Evolutionary conservation across 2,888 invertebrate genomes (phyloP), one percentile per base, ranked within the genome.

Genomic region (Neria commutata): DNA sequence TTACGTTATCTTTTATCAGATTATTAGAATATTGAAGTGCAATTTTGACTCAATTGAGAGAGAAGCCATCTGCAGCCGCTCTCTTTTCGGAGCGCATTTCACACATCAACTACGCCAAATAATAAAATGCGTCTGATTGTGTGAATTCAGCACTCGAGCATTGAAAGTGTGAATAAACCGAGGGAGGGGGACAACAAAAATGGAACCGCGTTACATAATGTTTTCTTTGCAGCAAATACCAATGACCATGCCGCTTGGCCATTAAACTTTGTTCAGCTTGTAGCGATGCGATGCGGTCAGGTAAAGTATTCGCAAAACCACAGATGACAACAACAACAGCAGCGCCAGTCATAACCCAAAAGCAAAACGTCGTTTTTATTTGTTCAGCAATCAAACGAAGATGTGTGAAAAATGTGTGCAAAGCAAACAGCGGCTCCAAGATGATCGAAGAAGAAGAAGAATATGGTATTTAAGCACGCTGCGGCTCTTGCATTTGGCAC

Each of bases 201-300:
- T 6, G 29, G 29, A 29, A 29, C 11, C 6, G 29, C 11, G 21
- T 54, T 54, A 34, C 33, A 34, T n/a, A 54, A 29, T 47, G 21
- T 54, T 47, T 55, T 33, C 16, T 48, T 49, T 49, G 29, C 49
- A 29, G 24, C 47, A 47, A 47, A 47, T 42, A 54, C 25, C 55
- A 56, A 55, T 56, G 64, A 49, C 60, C 60, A 58, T 60, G 60
- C 51, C 29, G 29, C 54, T 52, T 56, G 62, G 54, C 34, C 61
- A 61, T 61, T 61, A 54, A 56, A 59, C 58, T 51, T 48, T 52
- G 42, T 6, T 17, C 24, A 52, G 42, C 37, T 3, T 51, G 24
- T 37, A 37, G 14, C 19, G 25, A n/a, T 16, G 11, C 29, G 45
- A 14, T 21, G 37, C 17, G 37, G n/a, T 45, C 3, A 45, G 17